A percentile compares a stretch with the other conserved stretches of the same genome.
These are phyloP conservation scores for Parnassius orleans DNA, from an alignment of 2,888 invertebrate genomes.

Conservation along the genomic window DNA sequence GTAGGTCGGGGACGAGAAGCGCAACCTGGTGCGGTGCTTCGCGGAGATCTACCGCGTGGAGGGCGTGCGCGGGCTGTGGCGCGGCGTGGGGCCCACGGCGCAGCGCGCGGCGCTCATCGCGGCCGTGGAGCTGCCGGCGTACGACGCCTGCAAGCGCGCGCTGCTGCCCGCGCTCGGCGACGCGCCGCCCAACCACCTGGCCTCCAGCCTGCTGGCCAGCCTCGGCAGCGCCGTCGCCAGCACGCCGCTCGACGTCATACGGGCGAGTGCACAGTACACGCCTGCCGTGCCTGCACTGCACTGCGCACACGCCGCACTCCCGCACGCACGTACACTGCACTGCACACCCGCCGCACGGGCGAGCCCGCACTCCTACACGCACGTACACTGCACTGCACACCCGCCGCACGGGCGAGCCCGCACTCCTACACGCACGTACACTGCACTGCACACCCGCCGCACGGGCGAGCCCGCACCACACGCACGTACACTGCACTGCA, in stretches of 20 bases:
- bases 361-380: background rate
- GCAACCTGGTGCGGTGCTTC: slow-evolving; percentile 88
- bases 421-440: no score
- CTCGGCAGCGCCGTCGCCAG: slow-evolving; percentile 96
- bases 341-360: slow-evolving; percentile 82
- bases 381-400: no score
- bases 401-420: no score
- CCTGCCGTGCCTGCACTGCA: no score
- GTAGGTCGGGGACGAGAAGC: slow-evolving; percentile 80
- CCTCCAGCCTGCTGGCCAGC: slow-evolving; percentile 94
- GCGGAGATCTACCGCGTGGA: slow-evolving; percentile 90
- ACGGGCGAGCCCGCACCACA: slow-evolving; percentile 77
- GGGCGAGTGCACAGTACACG: slow-evolving; percentile 78
- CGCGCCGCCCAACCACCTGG: slow-evolving; percentile 91
- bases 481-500: no score
- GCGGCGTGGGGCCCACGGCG: slow-evolving; percentile 95
- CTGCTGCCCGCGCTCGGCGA: slow-evolving; percentile 87
- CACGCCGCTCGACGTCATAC: slow-evolving; percentile 95
- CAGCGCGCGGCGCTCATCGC: slow-evolving; percentile 96
- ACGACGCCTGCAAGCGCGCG: slow-evolving; percentile 92
- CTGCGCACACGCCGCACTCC: no score
- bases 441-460: slow-evolving; percentile 53
- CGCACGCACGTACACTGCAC: no score
- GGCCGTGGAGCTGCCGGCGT: slow-evolving; percentile 95
- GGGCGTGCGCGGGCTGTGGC: slow-evolving; percentile 92